Evolutionary conservation across 2,888 invertebrate genomes (phyloP).

Genomic region (Crossocerus cetratus): DNA sequence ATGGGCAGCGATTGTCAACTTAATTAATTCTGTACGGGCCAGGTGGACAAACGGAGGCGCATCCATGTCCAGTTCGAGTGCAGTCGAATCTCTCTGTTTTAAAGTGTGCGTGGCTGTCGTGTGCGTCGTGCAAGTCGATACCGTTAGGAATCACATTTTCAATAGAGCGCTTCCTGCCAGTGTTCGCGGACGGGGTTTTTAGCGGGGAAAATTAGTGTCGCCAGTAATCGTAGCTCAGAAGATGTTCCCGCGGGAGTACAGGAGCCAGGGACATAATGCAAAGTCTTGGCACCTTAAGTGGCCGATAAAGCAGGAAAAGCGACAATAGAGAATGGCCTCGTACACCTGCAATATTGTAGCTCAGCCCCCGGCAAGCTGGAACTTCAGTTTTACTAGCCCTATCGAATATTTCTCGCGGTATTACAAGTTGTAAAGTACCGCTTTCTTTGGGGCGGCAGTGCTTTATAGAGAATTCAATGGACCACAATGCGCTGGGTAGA

Average conservation of each 20-base stretch:
- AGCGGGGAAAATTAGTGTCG: constrained; percentile 25
- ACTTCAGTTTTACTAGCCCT: not conserved
- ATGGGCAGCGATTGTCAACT: constrained; percentile 44
- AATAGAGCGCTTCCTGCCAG: too few relatives aligned
- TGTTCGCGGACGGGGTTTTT: too few relatives aligned
- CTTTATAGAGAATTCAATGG: too few relatives aligned
- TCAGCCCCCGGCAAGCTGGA: not conserved
- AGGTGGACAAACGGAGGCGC: too few relatives aligned
- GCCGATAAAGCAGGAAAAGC: constrained; percentile 59
- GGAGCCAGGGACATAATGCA: constrained; percentile 32
- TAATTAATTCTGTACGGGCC: constrained; percentile 52
- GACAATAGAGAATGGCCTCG: constrained; percentile 34
- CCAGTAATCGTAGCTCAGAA: constrained; percentile 31
- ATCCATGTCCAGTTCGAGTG: constrained; percentile 31
- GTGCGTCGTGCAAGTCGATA: too few relatives aligned
- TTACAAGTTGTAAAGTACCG: too few relatives aligned
- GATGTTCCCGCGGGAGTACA: constrained; percentile 25
- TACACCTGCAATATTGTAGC: not conserved
- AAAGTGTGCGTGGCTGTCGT: too few relatives aligned
- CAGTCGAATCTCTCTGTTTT: too few relatives aligned
- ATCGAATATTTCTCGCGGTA: too few relatives aligned
- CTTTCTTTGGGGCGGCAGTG: too few relatives aligned
- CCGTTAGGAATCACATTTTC: too few relatives aligned
- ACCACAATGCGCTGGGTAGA: too few relatives aligned
- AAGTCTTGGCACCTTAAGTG: constrained; percentile 51